These are phyloP conservation scores for Leguminivora glycinivorella DNA, from an alignment of 1,140 invertebrate genomes.

Conservation along the genomic window DNA sequence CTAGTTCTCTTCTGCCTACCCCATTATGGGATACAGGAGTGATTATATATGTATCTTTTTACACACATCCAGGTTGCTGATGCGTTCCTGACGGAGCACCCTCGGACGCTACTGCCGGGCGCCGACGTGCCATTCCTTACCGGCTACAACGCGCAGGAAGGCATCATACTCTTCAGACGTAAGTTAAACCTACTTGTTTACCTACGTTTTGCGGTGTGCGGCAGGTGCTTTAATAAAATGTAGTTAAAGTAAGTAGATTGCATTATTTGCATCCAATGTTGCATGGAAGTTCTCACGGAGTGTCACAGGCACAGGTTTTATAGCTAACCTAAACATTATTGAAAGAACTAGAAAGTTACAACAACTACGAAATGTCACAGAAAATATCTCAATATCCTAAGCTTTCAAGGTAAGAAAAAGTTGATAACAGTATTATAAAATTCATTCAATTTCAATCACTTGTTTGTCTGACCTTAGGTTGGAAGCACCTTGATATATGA, in stretches of 20 bases:
- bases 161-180: conserved; percentile 79
- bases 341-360: no score
- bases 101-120: conserved; percentile 73
- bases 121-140: conserved; percentile 78
- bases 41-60: no score
- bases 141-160: conserved; percentile 80
- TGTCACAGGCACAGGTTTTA: no score
- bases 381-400: neutral
- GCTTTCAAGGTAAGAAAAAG: neutral
- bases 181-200: conserved; percentile 43
- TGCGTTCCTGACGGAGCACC: conserved; percentile 80
- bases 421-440: neutral
- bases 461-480: conserved; percentile 14
- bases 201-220: no score
- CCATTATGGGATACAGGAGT: no score
- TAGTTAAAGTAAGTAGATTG: no score
- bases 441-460: neutral
- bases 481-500: conserved; percentile 14
- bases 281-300: no score
- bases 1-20: no score
- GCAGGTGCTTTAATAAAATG: no score
- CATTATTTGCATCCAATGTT: no score
- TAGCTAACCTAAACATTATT: no score
- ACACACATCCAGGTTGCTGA: no score
- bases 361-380: neutral